phyloP scores from a whole-genome alignment of 2,888 invertebrate genomes.

The Drosophila colorata region DNA sequence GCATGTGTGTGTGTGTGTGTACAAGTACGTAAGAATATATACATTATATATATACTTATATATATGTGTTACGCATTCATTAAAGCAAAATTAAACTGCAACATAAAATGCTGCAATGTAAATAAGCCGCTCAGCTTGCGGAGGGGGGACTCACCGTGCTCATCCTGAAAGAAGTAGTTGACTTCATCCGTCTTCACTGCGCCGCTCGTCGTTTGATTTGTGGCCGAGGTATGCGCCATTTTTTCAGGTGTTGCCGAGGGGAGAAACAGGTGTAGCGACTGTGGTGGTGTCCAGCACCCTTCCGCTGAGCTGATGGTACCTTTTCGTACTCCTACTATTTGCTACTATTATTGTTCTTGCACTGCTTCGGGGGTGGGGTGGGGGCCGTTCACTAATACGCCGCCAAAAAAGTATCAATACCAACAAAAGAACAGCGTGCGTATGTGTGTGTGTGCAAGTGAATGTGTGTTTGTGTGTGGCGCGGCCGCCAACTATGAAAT shows the following conservation, averaged over 20 bases:
- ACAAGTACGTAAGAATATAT: conserved; percentile 7
- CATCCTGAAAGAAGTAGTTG: conserved; percentile 84
- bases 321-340: conserved; percentile 7
- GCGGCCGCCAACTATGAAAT: conserved; percentile 55
- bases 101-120: neutral
- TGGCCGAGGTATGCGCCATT: conserved; percentile 80
- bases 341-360: conserved; percentile 14
- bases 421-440: conserved; percentile 25
- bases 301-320: conserved; percentile 14
- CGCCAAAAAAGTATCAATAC: conserved; percentile 56
- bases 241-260: conserved; percentile 44
- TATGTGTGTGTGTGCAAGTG: conserved; percentile 34
- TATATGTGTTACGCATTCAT: conserved; percentile 45
- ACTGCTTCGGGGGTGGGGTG: conserved; percentile 15
- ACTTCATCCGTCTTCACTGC: conserved; percentile 82
- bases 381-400: conserved; percentile 39
- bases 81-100: conserved; percentile 25
- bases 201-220: conserved; percentile 64
- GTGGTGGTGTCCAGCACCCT: conserved; percentile 55
- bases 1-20: neutral
- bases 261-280: conserved; percentile 52
- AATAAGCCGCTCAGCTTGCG: neutral
- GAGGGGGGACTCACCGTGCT: conserved; percentile 82
- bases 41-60: neutral
- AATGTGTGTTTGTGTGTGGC: conserved; percentile 46